Evolutionary conservation across 2,888 invertebrate species (phyloP), one percentile per base, ranked within the genome.

Genomic region (Drosophila trichaetosa): DNA sequence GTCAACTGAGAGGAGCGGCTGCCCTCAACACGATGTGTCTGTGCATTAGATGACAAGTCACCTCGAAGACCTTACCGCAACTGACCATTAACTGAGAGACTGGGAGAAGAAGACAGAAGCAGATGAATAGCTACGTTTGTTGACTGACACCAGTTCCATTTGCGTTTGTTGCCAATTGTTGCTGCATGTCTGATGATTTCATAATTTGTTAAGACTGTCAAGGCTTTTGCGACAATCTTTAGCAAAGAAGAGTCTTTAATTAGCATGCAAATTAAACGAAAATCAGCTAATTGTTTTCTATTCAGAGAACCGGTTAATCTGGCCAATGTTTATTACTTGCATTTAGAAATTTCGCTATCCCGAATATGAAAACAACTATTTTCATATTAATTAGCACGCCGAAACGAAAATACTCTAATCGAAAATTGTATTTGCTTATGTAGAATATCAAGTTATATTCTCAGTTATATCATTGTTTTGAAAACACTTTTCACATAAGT

Each of bases 231-330:
- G 67, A 73, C 61, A 65, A 68, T 69, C 57, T 57, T 60, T n/a
- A 31, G 36, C 52, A 69, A 42, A 63, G 62, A 83, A 51, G 38
- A 73, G 54, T 42, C 27, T 67, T 77, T 69, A 69, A 76, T 76
- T 57, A 51, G 42, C 61, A 38, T 56, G 42, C 61, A 62, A 64
- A 80, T 69, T 48, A 62, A 76, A 64, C 63, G 54, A 57, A 40
- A 54, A 54, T 49, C 34, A 58, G 64, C 13, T 58, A 66, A 60
- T 59, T 51, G 10, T 66, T 68, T 24, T 56, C 42, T 48, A 21
- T 57, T 48, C 69, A 46, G 13, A n/a, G 29, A 59, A 87, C 88
- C 69, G 83, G 88, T 83, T 82, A 40, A 36, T 38, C 67, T 34
- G 18, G 60, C 34, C 40, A 51, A 42, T 13, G 31, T 46, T 24